Percentiles rank a stretch among this genome's conserved stretches.
Conservation (phyloP, 2,797 vertebrate genomes). For the Pitangus sulphuratus region DNA sequence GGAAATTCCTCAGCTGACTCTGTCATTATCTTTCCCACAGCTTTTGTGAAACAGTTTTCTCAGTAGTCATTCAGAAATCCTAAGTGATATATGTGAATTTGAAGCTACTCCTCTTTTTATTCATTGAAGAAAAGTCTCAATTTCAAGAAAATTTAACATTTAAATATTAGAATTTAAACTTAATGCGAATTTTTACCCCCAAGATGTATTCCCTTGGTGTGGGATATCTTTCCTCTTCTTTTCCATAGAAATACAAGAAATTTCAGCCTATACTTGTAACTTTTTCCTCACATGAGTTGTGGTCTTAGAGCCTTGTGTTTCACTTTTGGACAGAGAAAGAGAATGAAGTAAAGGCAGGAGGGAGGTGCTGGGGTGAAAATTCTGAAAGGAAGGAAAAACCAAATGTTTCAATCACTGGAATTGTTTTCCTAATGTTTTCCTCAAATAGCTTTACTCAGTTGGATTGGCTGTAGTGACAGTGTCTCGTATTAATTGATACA, state of each 20-base stretch:
- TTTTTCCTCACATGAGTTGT: not conserved
- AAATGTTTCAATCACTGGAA: not conserved
- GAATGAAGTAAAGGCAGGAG: not conserved
- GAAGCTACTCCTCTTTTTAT: not conserved
- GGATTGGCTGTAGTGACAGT: not conserved
- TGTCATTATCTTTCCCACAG: not conserved
- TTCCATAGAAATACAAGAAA: not conserved
- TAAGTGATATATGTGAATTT: not conserved
- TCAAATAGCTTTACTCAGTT: not conserved
- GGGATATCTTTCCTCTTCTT: not conserved
- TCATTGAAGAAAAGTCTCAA: not conserved
- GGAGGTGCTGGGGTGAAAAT: not conserved
- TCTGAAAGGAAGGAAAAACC: not conserved
- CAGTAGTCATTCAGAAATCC: not conserved
- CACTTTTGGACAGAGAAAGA: not conserved
- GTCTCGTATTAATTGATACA: not conserved
- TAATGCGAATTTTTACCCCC: not conserved
- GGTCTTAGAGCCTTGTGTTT: not conserved
- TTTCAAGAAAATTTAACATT: not conserved
- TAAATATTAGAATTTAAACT: not conserved
- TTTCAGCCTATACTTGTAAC: not conserved
- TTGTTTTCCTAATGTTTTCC: not conserved
- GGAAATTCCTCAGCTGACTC: not conserved
- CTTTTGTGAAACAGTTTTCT: not conserved
- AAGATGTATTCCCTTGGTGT: not conserved